These are phyloP conservation scores for Cephus pygmeus DNA, from an alignment of 2,888 invertebrate species.

Conservation along the genomic window DNA sequence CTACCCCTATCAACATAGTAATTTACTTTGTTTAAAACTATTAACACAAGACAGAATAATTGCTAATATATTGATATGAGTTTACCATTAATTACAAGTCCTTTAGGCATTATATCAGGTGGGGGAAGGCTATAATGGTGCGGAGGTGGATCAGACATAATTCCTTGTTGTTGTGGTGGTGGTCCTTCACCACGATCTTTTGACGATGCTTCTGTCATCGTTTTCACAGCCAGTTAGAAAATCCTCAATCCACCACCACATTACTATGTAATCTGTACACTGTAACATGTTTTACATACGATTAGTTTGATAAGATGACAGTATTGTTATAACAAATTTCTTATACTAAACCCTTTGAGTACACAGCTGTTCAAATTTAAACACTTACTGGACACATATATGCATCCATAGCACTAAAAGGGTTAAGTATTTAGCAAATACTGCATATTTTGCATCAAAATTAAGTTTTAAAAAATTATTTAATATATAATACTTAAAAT, in stretches of 20 bases:
- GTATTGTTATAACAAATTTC: background rate
- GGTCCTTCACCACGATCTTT: slow-evolving; percentile 58
- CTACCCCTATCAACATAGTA: slow-evolving; percentile 58
- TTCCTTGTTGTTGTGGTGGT: slow-evolving; percentile 52
- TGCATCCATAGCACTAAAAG: too few species aligned
- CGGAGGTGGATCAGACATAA: slow-evolving; percentile 59
- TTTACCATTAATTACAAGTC: slow-evolving; percentile 54
- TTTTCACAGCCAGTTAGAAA: slow-evolving; percentile 46
- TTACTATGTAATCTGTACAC: slow-evolving; percentile 48
- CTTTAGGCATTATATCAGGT: slow-evolving; percentile 62
- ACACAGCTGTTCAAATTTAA: too few species aligned
- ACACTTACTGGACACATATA: too few species aligned
- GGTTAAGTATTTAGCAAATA: background rate
- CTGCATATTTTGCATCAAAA: background rate
- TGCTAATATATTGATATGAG: background rate
- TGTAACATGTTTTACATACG: slow-evolving; percentile 23
- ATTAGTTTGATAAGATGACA: background rate
- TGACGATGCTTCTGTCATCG: slow-evolving; percentile 58
- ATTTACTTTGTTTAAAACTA: background rate
- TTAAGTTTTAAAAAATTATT: background rate
- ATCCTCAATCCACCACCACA: slow-evolving; percentile 48
- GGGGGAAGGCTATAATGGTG: slow-evolving; percentile 58
- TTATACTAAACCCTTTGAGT: background rate
- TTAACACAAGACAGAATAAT: slow-evolving; percentile 7
- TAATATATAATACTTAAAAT: background rate